Base-by-base conservation (phyloP, 2,113 vertebrate genomes). In the Tor tambroides region DNA sequence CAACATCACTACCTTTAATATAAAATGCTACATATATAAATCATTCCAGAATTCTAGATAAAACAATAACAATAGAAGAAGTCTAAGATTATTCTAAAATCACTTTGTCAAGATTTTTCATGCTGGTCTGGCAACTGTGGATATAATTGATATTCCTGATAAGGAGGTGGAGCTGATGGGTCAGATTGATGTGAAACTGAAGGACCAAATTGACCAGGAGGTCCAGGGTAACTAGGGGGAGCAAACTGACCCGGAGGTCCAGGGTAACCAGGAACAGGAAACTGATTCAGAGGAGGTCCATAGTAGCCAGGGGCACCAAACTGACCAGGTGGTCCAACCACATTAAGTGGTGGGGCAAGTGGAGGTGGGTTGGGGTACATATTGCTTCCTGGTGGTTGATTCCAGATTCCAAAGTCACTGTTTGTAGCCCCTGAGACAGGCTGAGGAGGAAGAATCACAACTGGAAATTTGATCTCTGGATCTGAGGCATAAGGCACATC, bases 391-490 rank as follows among this genome's bases (percentile, higher is more conserved):
- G 67, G 10, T 46, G 77, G 49, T 49, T 82, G 41, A 69, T 89
- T 86, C 72, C 61, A 21, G 28, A 54, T 56, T 84, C 84, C 80
- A 86, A 51, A 35, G 46, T 32, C 32, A 49, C 26, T 19, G 7
- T 84, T 51, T 76, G 43, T 51, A 23, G 69, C 23, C 61, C 41
- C 86, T 84, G 90, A 90, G 83, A 91, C 87, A 19, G 90, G 83
- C 6, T 67, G 75, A 54, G 87, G 80, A 43, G 89, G 80, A 65
- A 94, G 87, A 80, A 95, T 72, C 86, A 95, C 88, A 75, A 95
- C 54, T 38, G 94, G 94, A 28, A 95, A 91, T 88, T 91, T 94
- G 86, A 95, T 87, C 86, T 93, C 91, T 26, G 89, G 74, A 56
- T 92, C 84, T 88, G 65, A 88, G 30, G 88, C 82, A 49, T 89